Evolutionary conservation across 2,888 invertebrate species (phyloP).

Genomic region (Galerucella calmariensis): DNA sequence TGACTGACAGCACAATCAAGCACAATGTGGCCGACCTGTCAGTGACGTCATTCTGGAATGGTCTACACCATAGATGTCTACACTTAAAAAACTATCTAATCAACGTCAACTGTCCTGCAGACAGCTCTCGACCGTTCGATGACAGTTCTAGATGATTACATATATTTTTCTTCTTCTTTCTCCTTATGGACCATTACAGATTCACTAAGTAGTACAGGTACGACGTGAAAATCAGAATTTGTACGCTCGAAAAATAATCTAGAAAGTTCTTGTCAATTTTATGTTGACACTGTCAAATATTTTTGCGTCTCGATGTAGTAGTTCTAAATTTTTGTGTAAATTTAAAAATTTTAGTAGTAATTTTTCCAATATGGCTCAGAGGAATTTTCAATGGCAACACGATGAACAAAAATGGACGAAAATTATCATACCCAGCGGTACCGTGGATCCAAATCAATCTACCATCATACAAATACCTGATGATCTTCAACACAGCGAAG

Average conservation of each 20-base stretch:
- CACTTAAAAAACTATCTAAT: too few species aligned
- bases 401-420: slow-evolving; percentile 36
- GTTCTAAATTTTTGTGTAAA: slow-evolving; percentile 11
- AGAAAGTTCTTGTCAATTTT: not conserved
- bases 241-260: not conserved
- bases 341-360: not conserved
- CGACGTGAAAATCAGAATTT: not conserved
- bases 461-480: slow-evolving; percentile 58
- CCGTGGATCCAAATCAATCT: slow-evolving; percentile 57
- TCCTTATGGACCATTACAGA: too few species aligned
- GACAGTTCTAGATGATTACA: too few species aligned
- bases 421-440: slow-evolving; percentile 56
- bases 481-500: slow-evolving; percentile 51
- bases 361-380: not conserved
- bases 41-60: too few species aligned
- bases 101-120: too few species aligned
- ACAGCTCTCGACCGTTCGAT: too few species aligned
- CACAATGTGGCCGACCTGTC: too few species aligned
- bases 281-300: slow-evolving; percentile 15
- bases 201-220: too few species aligned
- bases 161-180: too few species aligned
- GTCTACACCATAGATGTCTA: too few species aligned
- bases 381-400: slow-evolving; percentile 3
- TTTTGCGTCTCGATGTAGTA: not conserved
- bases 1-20: not conserved